Conservation (phyloP, 2,797 vertebrate genomes). For the Sitta carolinensis region DNA sequence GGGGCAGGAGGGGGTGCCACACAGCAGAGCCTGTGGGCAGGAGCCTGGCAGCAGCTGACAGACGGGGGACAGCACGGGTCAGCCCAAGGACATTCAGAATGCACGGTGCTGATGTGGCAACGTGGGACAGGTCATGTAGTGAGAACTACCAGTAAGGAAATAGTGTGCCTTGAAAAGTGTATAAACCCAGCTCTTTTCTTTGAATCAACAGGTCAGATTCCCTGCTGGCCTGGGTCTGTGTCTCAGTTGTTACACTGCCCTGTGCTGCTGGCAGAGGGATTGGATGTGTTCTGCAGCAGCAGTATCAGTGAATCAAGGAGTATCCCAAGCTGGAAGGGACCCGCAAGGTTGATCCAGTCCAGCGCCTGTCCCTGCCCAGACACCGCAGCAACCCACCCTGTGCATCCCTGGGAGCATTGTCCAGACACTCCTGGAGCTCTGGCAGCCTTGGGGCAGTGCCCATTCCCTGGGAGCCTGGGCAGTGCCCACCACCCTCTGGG, state of each 20-base stretch:
- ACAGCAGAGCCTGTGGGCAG: too few relatives aligned
- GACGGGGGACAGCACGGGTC: too few relatives aligned
- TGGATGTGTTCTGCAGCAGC: not conserved
- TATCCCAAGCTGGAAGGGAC: not conserved
- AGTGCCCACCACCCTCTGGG: not conserved
- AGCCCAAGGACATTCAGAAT: not conserved
- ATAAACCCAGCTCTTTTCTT: not conserved
- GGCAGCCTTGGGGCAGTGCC: not conserved
- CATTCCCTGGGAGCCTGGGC: not conserved
- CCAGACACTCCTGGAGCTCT: not conserved
- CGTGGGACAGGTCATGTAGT: not conserved
- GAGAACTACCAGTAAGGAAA: not conserved
- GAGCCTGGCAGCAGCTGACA: too few relatives aligned
- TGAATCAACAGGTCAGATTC: not conserved
- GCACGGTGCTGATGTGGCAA: not conserved
- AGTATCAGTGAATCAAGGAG: not conserved
- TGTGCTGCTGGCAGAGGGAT: not conserved
- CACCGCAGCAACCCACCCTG: not conserved
- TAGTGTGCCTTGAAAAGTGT: not conserved
- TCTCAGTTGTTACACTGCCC: not conserved
- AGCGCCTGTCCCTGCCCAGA: not conserved
- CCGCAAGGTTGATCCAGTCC: not conserved
- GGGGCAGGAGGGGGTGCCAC: too few relatives aligned
- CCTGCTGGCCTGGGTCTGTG: not conserved
- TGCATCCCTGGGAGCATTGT: fast-evolving